Evolutionary conservation across 1,140 invertebrate genomes (phyloP).

Genomic region (Drosophila burlai): DNA sequence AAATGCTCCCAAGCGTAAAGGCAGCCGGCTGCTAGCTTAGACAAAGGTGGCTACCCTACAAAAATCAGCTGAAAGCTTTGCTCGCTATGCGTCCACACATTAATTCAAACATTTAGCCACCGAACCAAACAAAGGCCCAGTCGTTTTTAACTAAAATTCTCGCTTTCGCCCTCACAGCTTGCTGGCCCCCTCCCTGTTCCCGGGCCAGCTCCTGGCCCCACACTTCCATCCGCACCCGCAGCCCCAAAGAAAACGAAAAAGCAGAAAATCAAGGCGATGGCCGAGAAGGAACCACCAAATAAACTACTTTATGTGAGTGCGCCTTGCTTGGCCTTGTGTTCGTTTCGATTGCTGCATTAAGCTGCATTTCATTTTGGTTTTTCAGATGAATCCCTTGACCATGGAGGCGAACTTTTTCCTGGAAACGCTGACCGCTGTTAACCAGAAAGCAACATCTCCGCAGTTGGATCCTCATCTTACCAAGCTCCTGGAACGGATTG

Average conservation of each 20-base stretch:
- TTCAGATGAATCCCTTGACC: slow-evolving; percentile 74
- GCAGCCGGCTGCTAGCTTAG: slow-evolving; percentile 35
- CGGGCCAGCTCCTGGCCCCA: not conserved
- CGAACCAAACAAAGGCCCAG: slow-evolving; percentile 33
- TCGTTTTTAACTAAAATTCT: slow-evolving; percentile 14
- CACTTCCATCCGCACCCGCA: not conserved
- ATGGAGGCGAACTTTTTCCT: slow-evolving; percentile 71
- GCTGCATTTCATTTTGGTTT: not conserved
- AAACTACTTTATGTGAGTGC: slow-evolving; percentile 60
- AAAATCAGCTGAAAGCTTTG: slow-evolving; percentile 52
- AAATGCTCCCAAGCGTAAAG: slow-evolving; percentile 2
- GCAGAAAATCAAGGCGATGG: slow-evolving; percentile 51
- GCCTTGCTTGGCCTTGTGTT: too few relatives aligned
- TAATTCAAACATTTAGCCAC: slow-evolving; percentile 27
- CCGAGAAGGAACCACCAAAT: slow-evolving; percentile 34
- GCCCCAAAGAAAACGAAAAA: slow-evolving; percentile 47
- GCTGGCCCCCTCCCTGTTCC: not conserved
- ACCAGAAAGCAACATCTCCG: slow-evolving; percentile 12
- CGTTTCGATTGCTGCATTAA: not conserved
- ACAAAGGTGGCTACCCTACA: slow-evolving; percentile 49
- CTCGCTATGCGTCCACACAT: slow-evolving; percentile 16
- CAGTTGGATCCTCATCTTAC: slow-evolving; percentile 66
- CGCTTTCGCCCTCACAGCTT: slow-evolving; percentile 25
- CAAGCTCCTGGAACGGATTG: slow-evolving; percentile 59
- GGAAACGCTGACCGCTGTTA: slow-evolving; percentile 53